Evolutionary conservation across 2,888 invertebrate species (phyloP), one percentile per base, ranked within the genome.

Genomic region (Drosophila multiciliata): DNA sequence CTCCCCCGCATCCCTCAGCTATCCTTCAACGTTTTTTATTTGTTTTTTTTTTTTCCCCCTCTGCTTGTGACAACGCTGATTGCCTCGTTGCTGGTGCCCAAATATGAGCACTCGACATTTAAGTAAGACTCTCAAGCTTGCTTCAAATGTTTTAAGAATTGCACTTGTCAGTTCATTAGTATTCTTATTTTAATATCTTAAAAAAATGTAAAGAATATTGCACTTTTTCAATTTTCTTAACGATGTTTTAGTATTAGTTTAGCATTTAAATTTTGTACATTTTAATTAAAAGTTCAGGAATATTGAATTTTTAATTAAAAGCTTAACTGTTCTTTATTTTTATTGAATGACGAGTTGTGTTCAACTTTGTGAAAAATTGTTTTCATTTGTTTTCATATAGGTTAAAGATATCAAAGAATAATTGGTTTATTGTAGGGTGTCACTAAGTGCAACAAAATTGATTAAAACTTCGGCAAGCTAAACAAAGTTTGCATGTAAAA

Each of bases 41-140:
- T 72, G 52, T 50, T 67, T 60, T 36, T 59, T 54, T 48, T 62
- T 48, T 17, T 48, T 48, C n/a, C n/a, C n/a, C 23, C 58, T 23
- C n/a, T 32, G 58, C 59, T 66, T 40, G 40, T 57, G 62, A 53
- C 54, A 61, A 49, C 58, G 49, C 48, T 67, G 73, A 69, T 82
- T 84, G 57, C 52, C 54, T 26, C 38, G 66, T 17, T 58, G 59
- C 20, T 48, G 11, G 12, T 55, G 53, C 32, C 17, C 29, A 57
- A 54, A 61, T 54, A 59, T 35, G 58, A 38, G 15, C 26, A 33
- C 50, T 49, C 26, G 35, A 36, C n/a, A 36, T 52, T 33, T 17
- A 50, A 15, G 40, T 40, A 32, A 32, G 33, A 53, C 12, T 6
- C 23, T 38, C 57, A 33, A 38, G 45, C 42, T 26, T 50, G 59